phyloP scores from a whole-genome alignment of 2,888 invertebrate species.

The Caenorhabditis uteleia region DNA sequence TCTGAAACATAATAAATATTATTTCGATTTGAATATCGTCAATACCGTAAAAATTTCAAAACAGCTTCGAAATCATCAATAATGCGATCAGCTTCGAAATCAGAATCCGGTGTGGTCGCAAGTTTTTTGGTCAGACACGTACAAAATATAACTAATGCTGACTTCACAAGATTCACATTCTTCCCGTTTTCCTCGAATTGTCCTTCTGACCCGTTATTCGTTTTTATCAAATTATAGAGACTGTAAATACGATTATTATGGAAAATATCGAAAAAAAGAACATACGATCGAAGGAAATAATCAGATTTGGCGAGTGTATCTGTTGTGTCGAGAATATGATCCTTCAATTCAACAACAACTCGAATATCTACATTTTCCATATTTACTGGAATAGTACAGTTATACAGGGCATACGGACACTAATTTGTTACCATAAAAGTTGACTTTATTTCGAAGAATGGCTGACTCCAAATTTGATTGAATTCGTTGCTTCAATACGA shows the following conservation, averaged over 20 bases:
- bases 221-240: conserved; percentile 16
- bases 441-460: too few relatives aligned
- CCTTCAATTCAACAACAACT: too few relatives aligned
- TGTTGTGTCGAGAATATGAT: too few relatives aligned
- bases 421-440: too few relatives aligned
- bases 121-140: neutral
- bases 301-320: too few relatives aligned
- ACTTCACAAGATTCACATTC: neutral
- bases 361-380: too few relatives aligned
- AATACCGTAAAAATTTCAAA: conserved; percentile 8
- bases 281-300: too few relatives aligned
- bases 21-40: neutral
- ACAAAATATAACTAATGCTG: conserved; percentile 2
- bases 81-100: conserved; percentile 13
- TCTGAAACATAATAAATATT: conserved; percentile 16
- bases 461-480: too few relatives aligned
- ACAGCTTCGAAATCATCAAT: conserved; percentile 16
- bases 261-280: too few relatives aligned
- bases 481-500: too few relatives aligned
- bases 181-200: conserved; percentile 1
- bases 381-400: too few relatives aligned
- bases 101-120: conserved; percentile 21
- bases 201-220: neutral
- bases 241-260: conserved; percentile 4
- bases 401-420: too few relatives aligned